phyloP scores from a whole-genome alignment of 2,113 vertebrate genomes.

The Zosterops borbonicus region DNA sequence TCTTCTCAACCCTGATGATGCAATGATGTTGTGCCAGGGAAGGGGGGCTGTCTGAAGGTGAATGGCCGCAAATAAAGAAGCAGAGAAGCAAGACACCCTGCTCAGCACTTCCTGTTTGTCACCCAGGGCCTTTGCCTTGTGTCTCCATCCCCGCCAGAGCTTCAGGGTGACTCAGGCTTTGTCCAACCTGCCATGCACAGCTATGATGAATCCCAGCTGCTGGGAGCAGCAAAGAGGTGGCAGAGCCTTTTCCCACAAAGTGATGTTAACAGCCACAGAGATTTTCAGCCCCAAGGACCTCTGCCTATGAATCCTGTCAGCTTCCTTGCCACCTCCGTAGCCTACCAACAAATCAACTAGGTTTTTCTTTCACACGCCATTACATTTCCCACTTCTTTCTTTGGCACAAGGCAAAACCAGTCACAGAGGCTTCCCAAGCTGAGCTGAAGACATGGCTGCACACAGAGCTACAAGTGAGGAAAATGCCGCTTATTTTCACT shows the following conservation, averaged over 20 bases:
- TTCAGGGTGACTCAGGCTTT: not conserved
- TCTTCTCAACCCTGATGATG: fast-evolving
- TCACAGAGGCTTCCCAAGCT: not conserved
- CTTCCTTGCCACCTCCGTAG: not conserved
- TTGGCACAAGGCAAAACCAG: not conserved
- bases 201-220: not conserved
- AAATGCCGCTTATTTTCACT: not conserved
- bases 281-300: not conserved
- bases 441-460: not conserved
- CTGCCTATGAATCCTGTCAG: not conserved
- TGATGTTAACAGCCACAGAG: not conserved
- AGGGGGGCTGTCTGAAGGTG: not conserved
- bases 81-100: fast-evolving
- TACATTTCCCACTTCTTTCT: not conserved
- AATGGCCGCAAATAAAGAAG: not conserved
- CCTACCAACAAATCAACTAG: not conserved
- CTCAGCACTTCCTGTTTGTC: not conserved
- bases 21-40: fast-evolving
- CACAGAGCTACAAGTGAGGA: not conserved
- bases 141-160: not conserved
- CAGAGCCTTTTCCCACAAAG: not conserved
- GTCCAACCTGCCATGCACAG: not conserved
- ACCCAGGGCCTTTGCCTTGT: not conserved
- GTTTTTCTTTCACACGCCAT: not conserved
- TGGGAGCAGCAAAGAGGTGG: not conserved